Evolutionary conservation across 2,888 invertebrate species (phyloP).

Genomic region (Dione vanillae): DNA sequence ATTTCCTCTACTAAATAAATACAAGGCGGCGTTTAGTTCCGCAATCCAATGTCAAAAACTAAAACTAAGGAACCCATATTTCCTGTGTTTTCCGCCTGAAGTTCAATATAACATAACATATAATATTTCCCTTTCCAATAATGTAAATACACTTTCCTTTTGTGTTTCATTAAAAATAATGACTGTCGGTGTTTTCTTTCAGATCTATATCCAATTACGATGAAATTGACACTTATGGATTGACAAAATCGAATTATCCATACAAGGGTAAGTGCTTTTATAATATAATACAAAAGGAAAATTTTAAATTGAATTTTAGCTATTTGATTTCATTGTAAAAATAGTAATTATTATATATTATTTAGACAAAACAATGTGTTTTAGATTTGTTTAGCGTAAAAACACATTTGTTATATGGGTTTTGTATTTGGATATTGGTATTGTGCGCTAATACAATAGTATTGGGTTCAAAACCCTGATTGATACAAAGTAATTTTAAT

Average conservation of each 20-base stretch:
- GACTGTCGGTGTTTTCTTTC: slow-evolving; percentile 55
- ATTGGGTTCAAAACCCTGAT: not conserved
- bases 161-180: slow-evolving; percentile 69
- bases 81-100: too few species aligned
- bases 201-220: slow-evolving; percentile 52
- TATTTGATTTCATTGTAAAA: not conserved
- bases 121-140: slow-evolving; percentile 7
- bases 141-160: slow-evolving; percentile 37
- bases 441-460: not conserved
- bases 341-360: slow-evolving; percentile 7
- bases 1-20: too few species aligned
- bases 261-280: slow-evolving; percentile 34
- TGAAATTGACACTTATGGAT: slow-evolving; percentile 34
- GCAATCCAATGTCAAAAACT: too few species aligned
- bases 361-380: not conserved
- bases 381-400: not conserved
- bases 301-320: slow-evolving; percentile 3
- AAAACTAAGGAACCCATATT: too few species aligned
- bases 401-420: not conserved
- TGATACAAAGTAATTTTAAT: not conserved
- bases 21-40: too few species aligned
- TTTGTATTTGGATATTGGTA: not conserved
- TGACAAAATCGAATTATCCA: slow-evolving; percentile 31
- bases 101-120: not conserved
- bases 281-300: not conserved